phyloP scores from a whole-genome alignment of 1,140 invertebrate species.

The Papilio polyxenes region DNA sequence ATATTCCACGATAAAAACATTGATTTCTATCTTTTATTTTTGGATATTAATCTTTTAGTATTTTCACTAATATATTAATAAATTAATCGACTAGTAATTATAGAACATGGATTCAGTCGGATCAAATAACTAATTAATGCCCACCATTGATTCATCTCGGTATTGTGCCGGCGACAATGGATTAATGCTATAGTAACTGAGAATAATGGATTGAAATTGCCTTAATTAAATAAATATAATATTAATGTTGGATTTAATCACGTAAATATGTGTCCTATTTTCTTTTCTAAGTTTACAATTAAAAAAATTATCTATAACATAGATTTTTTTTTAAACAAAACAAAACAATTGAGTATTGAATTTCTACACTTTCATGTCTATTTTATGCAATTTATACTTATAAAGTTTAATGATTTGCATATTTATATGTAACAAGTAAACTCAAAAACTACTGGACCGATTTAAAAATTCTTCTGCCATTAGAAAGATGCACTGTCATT shows the following conservation, averaged over 20 bases:
- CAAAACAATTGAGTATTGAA: too few species aligned
- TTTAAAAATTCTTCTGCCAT: too few species aligned
- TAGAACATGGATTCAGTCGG: not conserved
- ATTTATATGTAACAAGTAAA: too few species aligned
- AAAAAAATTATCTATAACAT: too few species aligned
- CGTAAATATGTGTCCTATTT: not conserved
- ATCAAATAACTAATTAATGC: conserved; percentile 18
- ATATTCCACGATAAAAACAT: too few species aligned
- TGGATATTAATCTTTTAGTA: not conserved
- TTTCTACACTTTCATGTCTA: too few species aligned
- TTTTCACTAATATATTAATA: not conserved
- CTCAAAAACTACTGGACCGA: too few species aligned
- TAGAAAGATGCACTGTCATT: too few species aligned
- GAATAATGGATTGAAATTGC: not conserved
- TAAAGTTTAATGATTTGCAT: too few species aligned
- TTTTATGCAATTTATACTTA: too few species aligned
- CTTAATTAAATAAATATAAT: conserved; percentile 11
- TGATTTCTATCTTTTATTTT: not conserved
- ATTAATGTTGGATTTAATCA: not conserved
- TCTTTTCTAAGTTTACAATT: too few species aligned
- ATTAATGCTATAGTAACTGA: conserved; percentile 10
- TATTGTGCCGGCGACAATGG: not conserved
- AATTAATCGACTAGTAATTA: not conserved
- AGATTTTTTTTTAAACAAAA: too few species aligned
- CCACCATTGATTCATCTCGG: conserved; percentile 21